These are phyloP conservation scores for Camelus dromedarius DNA, from an alignment of 2,113 vertebrate genomes.

Conservation along the genomic window DNA sequence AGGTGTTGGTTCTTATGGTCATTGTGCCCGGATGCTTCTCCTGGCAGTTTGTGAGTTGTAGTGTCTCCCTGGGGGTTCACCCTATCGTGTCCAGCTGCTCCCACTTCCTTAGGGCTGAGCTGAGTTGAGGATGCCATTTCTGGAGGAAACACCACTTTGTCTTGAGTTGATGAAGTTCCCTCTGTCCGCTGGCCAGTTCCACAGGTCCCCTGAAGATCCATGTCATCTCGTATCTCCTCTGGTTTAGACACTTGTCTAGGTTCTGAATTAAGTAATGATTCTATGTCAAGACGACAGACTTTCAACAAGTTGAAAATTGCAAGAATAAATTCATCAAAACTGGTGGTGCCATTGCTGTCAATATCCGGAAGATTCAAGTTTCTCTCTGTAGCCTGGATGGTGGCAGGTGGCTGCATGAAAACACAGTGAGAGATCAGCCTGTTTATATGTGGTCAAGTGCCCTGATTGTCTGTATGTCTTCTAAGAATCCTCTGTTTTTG, in stretches of 20 bases:
- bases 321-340: slow-evolving; percentile 76
- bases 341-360: slow-evolving; percentile 21
- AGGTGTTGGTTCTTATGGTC: background rate
- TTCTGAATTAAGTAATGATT: slow-evolving; percentile 40
- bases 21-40: background rate
- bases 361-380: slow-evolving; percentile 59
- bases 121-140: background rate
- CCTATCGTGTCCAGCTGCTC: background rate
- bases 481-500: background rate
- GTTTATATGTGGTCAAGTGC: background rate
- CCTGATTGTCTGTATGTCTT: background rate
- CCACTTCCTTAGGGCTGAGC: background rate
- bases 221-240: slow-evolving; percentile 20
- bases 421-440: slow-evolving; percentile 44
- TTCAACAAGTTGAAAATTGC: slow-evolving; percentile 65
- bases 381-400: slow-evolving; percentile 61
- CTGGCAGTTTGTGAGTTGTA: background rate
- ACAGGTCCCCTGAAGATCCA: background rate
- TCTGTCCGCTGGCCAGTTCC: background rate
- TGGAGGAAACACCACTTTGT: background rate
- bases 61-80: background rate
- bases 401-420: slow-evolving; percentile 60
- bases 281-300: slow-evolving; percentile 36
- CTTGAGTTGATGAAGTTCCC: background rate
- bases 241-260: background rate